Conservation (phyloP, 1,140 invertebrate species). For the Dysdera silvatica region DNA sequence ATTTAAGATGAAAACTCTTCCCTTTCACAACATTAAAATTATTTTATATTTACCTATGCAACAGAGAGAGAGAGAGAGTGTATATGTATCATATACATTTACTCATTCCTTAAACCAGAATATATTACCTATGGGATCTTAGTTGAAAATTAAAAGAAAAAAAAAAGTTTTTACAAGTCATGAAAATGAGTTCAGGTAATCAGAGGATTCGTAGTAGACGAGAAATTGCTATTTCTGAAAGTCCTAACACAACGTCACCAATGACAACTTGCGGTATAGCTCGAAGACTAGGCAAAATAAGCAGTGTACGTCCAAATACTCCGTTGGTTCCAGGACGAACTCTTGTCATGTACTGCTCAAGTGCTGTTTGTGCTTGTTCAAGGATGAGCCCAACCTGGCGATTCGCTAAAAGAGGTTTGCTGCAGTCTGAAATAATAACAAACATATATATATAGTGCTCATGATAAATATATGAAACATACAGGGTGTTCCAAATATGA, state of each 20-base stretch:
- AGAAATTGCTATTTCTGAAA: too few relatives aligned
- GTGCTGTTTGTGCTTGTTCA: slow-evolving; percentile 33
- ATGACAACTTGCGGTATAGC: slow-evolving; percentile 12
- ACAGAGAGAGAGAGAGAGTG: too few relatives aligned
- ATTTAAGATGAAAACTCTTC: too few relatives aligned
- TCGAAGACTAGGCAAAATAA: slow-evolving; percentile 16
- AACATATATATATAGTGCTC: background rate
- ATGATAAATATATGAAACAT: background rate
- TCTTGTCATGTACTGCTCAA: slow-evolving; percentile 34
- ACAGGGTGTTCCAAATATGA: background rate
- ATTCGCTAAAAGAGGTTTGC: slow-evolving; percentile 7
- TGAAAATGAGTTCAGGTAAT: too few relatives aligned
- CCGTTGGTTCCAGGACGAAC: slow-evolving; percentile 8
- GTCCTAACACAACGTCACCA: slow-evolving; percentile 16
- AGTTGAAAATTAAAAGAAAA: too few relatives aligned
- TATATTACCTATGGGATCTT: too few relatives aligned
- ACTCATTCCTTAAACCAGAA: too few relatives aligned
- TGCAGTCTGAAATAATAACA: slow-evolving; percentile 5
- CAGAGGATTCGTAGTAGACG: too few relatives aligned
- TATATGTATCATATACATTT: too few relatives aligned
- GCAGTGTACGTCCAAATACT: slow-evolving; percentile 23
- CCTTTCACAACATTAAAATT: too few relatives aligned
- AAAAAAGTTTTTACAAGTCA: too few relatives aligned
- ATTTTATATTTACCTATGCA: too few relatives aligned
- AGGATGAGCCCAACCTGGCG: slow-evolving; percentile 12